A percentile compares a stretch with the other conserved stretches of the same genome.
These are phyloP conservation scores for Hassar affinis DNA, from an alignment of 2,113 vertebrate genomes.

Conservation along the genomic window DNA sequence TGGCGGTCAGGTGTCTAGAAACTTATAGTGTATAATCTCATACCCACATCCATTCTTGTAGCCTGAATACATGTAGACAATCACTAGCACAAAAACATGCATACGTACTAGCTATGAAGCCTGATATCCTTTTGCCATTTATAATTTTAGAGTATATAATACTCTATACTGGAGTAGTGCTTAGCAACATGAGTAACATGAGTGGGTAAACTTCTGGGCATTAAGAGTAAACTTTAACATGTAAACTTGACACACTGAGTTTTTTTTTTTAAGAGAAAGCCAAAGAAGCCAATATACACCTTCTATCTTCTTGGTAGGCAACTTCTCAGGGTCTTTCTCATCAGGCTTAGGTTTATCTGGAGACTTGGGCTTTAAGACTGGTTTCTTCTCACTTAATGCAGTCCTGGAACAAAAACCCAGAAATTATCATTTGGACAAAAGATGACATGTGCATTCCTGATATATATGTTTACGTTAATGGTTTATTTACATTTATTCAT, in stretches of 20 bases:
- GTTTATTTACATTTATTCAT: neutral
- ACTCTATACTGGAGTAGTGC: neutral
- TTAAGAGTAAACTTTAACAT: neutral
- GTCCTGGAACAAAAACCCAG: constrained; percentile 70
- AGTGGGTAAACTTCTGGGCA: neutral
- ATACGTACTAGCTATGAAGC: neutral
- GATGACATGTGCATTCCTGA: neutral
- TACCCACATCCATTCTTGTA: neutral
- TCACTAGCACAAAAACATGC: neutral
- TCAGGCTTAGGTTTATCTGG: constrained; percentile 93
- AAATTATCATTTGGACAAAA: neutral
- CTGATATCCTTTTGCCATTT: neutral
- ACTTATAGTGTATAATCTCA: neutral
- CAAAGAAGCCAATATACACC: constrained; percentile 65
- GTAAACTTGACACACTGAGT: neutral
- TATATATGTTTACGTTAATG: neutral
- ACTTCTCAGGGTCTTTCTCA: constrained; percentile 94
- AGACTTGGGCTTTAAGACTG: constrained; percentile 91
- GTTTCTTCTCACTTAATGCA: constrained; percentile 94
- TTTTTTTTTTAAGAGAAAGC: neutral
- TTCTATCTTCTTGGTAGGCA: constrained; percentile 92
- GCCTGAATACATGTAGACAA: neutral
- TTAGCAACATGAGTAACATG: neutral
- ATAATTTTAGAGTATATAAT: neutral
- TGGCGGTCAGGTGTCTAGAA: too few relatives aligned